Percentiles rank a stretch among this genome's conserved stretches.
Evolutionary conservation across 2,888 invertebrate species (phyloP).

Genomic region (Chaetoderma sp.): DNA sequence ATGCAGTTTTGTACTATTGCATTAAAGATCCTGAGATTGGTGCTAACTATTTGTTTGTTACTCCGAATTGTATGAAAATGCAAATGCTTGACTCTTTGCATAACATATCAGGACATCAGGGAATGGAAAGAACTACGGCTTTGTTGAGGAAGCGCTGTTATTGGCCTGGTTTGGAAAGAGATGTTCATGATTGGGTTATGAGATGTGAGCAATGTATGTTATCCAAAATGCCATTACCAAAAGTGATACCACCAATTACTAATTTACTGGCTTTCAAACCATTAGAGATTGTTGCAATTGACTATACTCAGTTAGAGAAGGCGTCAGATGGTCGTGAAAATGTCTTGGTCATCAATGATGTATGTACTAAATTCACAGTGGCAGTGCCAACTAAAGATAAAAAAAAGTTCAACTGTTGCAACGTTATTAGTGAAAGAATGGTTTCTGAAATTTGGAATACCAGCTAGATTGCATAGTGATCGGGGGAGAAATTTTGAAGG

Average conservation of each 20-base stretch:
- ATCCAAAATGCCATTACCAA: not conserved
- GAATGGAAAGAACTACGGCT: not conserved
- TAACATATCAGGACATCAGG: not conserved
- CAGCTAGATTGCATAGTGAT: slow-evolving; percentile 36
- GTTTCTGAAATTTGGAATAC: slow-evolving; percentile 39
- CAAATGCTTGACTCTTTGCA: slow-evolving; percentile 5
- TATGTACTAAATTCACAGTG: not conserved
- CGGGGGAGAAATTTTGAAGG: slow-evolving; percentile 39
- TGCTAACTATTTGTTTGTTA: not conserved
- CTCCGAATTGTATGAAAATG: not conserved
- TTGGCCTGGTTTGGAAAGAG: not conserved
- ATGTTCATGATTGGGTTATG: not conserved
- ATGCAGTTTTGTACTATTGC: not conserved
- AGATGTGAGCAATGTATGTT: not conserved
- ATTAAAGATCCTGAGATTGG: not conserved
- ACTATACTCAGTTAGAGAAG: not conserved
- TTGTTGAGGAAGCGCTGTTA: not conserved
- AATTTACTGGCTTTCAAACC: not conserved
- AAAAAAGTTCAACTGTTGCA: slow-evolving; percentile 33
- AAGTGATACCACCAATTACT: not conserved
- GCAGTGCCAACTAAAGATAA: slow-evolving; percentile 29
- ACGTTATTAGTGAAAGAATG: slow-evolving; percentile 33
- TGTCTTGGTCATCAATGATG: slow-evolving; percentile 14
- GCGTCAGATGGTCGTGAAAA: not conserved
- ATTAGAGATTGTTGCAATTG: not conserved